Percentiles rank a stretch among this genome's conserved stretches.
Evolutionary conservation across 1,140 invertebrate species (phyloP).

Genomic region (Drosophila ambigua): DNA sequence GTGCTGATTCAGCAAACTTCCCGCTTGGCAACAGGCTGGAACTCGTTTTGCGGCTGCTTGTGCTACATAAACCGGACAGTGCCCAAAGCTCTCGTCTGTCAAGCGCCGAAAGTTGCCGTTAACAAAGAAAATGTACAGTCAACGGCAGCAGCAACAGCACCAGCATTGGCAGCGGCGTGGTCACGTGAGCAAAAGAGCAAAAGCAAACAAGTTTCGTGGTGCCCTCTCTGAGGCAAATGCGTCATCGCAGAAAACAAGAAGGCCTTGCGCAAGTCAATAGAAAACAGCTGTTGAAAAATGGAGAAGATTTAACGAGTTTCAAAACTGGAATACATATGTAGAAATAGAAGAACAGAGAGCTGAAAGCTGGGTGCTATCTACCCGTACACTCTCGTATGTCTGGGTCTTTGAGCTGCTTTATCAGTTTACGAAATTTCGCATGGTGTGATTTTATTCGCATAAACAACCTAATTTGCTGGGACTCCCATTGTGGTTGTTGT

Average conservation of each 20-base stretch:
- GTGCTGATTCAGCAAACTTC: slow-evolving; percentile 41
- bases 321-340: background rate
- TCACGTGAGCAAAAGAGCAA: slow-evolving; percentile 45
- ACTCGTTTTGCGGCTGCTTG: slow-evolving; percentile 31
- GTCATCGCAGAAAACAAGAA: slow-evolving; percentile 46
- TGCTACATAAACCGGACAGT: slow-evolving; percentile 47
- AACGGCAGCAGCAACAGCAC: slow-evolving; percentile 1
- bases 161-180: slow-evolving; percentile 20
- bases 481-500: slow-evolving; percentile 47
- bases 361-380: background rate
- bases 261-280: slow-evolving; percentile 61
- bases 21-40: slow-evolving; percentile 46
- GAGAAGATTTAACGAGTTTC: background rate
- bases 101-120: slow-evolving; percentile 53
- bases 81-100: background rate
- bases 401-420: slow-evolving; percentile 16
- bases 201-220: slow-evolving; percentile 42
- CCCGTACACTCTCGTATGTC: slow-evolving; percentile 1
- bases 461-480: slow-evolving; percentile 53
- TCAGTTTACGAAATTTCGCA: slow-evolving; percentile 38
- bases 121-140: slow-evolving; percentile 60
- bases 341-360: too few species aligned
- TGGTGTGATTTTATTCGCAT: slow-evolving; percentile 62
- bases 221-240: slow-evolving; percentile 29
- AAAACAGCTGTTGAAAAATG: slow-evolving; percentile 47